These are phyloP conservation scores for Xiphydria camelus DNA, from an alignment of 2,888 invertebrate species.

Conservation along the genomic window DNA sequence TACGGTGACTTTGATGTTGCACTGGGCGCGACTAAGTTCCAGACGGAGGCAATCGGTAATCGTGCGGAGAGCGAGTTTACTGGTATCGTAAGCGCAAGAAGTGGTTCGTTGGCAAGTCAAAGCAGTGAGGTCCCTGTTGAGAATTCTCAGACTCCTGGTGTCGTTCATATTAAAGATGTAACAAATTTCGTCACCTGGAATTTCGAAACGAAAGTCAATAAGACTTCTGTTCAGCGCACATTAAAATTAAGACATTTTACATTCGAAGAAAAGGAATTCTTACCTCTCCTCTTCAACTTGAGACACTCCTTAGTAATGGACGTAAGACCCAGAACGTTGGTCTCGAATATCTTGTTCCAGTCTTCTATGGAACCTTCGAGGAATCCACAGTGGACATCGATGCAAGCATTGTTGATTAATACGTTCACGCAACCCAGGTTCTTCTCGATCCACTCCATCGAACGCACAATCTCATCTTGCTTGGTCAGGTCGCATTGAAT, in stretches of 20 bases:
- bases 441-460: slow-evolving; percentile 60
- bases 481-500: slow-evolving; percentile 61
- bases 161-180: slow-evolving; percentile 39
- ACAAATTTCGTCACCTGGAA: too few species aligned
- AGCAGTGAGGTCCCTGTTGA: slow-evolving; percentile 7
- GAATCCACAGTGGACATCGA: slow-evolving; percentile 35
- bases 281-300: slow-evolving; percentile 33
- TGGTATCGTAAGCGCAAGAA: slow-evolving; percentile 52
- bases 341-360: slow-evolving; percentile 29
- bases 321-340: slow-evolving; percentile 31
- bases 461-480: slow-evolving; percentile 58
- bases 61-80: slow-evolving; percentile 58
- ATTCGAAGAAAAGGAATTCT: too few species aligned
- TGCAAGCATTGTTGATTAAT: slow-evolving; percentile 64
- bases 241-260: too few species aligned
- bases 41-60: slow-evolving; percentile 56
- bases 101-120: slow-evolving; percentile 19
- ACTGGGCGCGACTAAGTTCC: slow-evolving; percentile 52
- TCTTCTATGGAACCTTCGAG: slow-evolving; percentile 32
- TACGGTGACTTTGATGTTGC: slow-evolving; percentile 50
- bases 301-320: slow-evolving; percentile 29
- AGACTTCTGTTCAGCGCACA: too few species aligned
- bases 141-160: slow-evolving; percentile 17
- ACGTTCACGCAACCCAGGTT: slow-evolving; percentile 62
- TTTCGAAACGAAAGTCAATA: too few species aligned